Conservation (phyloP, 2,113 vertebrate genomes). For the Bufo bufo region DNA sequence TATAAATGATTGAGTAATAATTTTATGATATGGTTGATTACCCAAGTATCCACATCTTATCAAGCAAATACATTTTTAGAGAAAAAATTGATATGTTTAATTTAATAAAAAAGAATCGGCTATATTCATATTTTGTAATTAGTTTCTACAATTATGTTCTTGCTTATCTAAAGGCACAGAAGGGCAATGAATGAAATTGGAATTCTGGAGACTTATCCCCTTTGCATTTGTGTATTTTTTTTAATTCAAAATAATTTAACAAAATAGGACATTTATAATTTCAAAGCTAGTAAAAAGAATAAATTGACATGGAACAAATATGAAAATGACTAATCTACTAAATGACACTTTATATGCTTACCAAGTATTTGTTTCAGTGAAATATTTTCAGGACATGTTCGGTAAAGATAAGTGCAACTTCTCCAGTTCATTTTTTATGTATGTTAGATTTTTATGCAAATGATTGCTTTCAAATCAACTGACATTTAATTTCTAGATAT, state of each 20-base stretch:
- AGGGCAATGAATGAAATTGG: slow-evolving; percentile 22
- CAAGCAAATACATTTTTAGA: neutral
- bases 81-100: slow-evolving; percentile 25
- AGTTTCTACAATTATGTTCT: slow-evolving; percentile 19
- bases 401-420: slow-evolving; percentile 8
- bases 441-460: neutral
- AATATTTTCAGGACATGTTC: slow-evolving; percentile 7
- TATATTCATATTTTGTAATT: slow-evolving; percentile 36
- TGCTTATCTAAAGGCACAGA: slow-evolving; percentile 43
- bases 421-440: neutral
- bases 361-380: slow-evolving; percentile 2
- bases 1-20: too few relatives aligned
- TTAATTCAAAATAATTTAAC: slow-evolving; percentile 20
- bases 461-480: neutral
- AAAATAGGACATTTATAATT: slow-evolving; percentile 18
- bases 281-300: slow-evolving; percentile 9
- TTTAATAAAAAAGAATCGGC: slow-evolving; percentile 28
- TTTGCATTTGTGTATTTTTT: slow-evolving; percentile 18
- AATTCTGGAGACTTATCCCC: slow-evolving; percentile 19
- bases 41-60: neutral
- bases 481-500: neutral
- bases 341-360: neutral
- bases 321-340: neutral
- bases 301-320: slow-evolving; percentile 16
- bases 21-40: neutral